Conservation (phyloP, 2,113 vertebrate genomes). For the Seriola quinqueradiata region DNA sequence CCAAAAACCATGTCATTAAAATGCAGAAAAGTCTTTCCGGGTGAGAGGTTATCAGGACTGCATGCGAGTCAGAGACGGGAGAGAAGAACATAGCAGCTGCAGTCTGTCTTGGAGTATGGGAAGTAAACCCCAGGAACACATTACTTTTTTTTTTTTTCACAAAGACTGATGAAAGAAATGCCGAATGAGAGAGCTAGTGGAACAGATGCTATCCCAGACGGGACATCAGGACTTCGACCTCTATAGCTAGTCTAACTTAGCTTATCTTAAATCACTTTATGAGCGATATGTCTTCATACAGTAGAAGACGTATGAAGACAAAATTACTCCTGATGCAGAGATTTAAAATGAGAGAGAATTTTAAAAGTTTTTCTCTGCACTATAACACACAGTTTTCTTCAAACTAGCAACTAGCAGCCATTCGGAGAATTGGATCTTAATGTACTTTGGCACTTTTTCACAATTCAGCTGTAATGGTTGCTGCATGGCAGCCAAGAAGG, state of each 20-base stretch:
- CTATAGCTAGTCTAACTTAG: background rate
- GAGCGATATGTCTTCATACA: background rate
- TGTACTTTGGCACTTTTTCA: constrained; percentile 3
- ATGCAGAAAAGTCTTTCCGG: background rate
- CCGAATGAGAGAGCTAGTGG: background rate
- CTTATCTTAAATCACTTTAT: background rate
- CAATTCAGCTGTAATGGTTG: background rate
- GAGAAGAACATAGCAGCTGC: background rate
- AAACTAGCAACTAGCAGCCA: background rate
- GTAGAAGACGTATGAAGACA: background rate
- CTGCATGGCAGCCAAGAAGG: background rate
- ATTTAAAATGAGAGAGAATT: background rate
- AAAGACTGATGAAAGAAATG: background rate
- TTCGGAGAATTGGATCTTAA: background rate
- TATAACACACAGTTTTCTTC: background rate
- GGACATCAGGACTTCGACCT: constrained; percentile 1
- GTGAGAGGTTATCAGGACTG: constrained; percentile 20
- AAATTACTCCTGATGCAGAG: background rate
- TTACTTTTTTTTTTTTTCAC: background rate
- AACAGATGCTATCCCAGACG: constrained; percentile 17
- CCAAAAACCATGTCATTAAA: constrained; percentile 35
- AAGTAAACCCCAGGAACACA: background rate
- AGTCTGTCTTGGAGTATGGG: background rate
- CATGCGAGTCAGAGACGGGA: background rate
- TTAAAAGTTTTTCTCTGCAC: background rate